Evolutionary conservation across 2,113 vertebrate species (phyloP), one percentile per base, ranked within the genome.

Genomic region (Sclerurus mexicanus): DNA sequence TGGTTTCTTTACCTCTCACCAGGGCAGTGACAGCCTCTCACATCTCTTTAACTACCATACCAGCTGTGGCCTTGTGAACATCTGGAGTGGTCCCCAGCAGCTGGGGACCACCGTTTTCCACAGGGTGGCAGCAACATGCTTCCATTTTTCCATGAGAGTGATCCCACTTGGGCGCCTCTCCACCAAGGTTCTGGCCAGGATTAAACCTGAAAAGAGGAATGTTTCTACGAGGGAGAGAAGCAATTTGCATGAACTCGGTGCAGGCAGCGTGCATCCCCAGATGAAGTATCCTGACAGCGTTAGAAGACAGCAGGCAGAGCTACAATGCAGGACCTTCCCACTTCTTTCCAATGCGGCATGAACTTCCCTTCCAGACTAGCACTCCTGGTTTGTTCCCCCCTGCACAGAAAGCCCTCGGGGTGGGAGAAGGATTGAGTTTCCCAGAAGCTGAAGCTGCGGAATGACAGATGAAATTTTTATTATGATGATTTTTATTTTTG

Each of bases 391-490:
- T 15, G 10, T 66, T 15, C 39, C n/a, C 37, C 21, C 50, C 44
- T 3, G 1, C 78, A 37, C 62, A 47, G 31, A 42, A 78, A 87
- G 6, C 37, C 46, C 44, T 37, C 14, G 28, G 69, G 40, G 47
- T 10, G 3, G 67, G 72, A 66, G 14, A 31, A 46, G 47, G 39
- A 44, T 72, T 64, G 84, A 19, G 23, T 81, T 67, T 88, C 66
- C 67, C 56, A 4, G 7, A 63, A 74, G 83, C 15, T 14, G 39
- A 55, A 92, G 39, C 59, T 66, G 47, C 42, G 52, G 52, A 76
- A 89, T 81, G 95, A 85, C 81, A 93, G 96, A 68, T 79, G 85
- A 95, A 95, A 72, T 89, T 96, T 97, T 93, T 87, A 94, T 96
- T 62, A 64, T 15, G 52, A 73, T 60, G 69, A 66, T 69, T 95